Evolutionary conservation across 2,113 vertebrate genomes (phyloP).

Genomic region (Ptyas mucosa): DNA sequence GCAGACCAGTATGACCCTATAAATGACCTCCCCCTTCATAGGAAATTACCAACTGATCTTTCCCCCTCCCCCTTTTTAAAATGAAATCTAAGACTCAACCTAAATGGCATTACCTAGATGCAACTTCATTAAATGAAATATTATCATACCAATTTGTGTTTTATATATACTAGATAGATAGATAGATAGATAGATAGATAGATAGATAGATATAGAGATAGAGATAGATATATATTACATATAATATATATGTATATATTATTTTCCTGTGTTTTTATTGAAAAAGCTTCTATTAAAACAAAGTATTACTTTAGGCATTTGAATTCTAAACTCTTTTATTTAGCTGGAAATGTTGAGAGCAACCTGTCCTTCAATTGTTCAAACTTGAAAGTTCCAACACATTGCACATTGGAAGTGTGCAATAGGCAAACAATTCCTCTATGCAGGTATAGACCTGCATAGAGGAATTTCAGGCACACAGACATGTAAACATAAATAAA

Average conservation of each 20-base stretch:
- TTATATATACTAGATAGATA: no score
- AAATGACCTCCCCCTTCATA: slow-evolving; percentile 5
- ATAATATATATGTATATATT: no score
- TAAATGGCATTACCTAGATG: slow-evolving; percentile 3
- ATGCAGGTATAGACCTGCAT: accelerated
- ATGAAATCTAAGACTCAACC: slow-evolving; percentile 13
- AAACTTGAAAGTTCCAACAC: not conserved
- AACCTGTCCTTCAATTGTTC: not conserved
- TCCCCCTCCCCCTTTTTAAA: slow-evolving; percentile 19
- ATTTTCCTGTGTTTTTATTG: not conserved
- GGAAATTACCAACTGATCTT: slow-evolving; percentile 29
- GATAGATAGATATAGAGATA: no score
- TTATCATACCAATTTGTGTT: not conserved
- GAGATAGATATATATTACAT: no score
- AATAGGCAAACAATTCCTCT: accelerated
- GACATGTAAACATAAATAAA: not conserved
- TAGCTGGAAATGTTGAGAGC: accelerated
- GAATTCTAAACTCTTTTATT: not conserved
- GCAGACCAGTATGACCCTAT: not conserved
- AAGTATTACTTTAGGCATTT: accelerated
- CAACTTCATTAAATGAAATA: not conserved
- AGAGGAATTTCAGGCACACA: accelerated
- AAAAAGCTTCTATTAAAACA: not conserved
- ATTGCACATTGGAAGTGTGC: not conserved
- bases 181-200: no score